phyloP scores from a whole-genome alignment of 2,797 vertebrate species.

The Prunella strophiata region DNA sequence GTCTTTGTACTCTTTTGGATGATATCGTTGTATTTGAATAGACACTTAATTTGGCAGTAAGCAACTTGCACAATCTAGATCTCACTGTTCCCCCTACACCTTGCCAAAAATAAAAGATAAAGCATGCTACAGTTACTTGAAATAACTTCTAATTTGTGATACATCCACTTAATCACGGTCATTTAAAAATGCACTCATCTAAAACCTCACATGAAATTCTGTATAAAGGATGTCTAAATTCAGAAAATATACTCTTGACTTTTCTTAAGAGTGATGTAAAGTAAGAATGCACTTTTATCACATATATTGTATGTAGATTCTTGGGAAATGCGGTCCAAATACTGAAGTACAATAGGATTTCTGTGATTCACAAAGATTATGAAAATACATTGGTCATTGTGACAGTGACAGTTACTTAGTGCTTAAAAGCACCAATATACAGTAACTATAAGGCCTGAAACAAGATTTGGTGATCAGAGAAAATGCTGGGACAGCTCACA shows the following conservation, averaged over 20 bases:
- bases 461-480: not conserved
- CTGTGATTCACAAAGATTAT: not conserved
- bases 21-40: constrained; percentile 15
- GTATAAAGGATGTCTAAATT: not conserved
- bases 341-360: not conserved
- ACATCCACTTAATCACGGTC: not conserved
- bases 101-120: constrained; percentile 56
- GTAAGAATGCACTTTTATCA: not conserved
- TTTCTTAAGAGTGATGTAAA: not conserved
- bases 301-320: not conserved
- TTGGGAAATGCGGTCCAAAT: not conserved
- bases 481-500: not conserved
- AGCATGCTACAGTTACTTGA: constrained; percentile 34
- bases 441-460: not conserved
- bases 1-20: constrained; percentile 7
- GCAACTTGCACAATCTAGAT: constrained; percentile 24
- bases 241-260: not conserved
- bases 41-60: constrained; percentile 25
- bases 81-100: constrained; percentile 37
- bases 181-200: not conserved
- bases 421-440: not conserved
- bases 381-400: not conserved
- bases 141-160: constrained; percentile 45
- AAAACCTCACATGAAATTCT: constrained; percentile 9
- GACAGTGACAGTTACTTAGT: not conserved